Evolutionary conservation across 2,797 vertebrate species (phyloP).

Genomic region (Phoebastria nigripes): DNA sequence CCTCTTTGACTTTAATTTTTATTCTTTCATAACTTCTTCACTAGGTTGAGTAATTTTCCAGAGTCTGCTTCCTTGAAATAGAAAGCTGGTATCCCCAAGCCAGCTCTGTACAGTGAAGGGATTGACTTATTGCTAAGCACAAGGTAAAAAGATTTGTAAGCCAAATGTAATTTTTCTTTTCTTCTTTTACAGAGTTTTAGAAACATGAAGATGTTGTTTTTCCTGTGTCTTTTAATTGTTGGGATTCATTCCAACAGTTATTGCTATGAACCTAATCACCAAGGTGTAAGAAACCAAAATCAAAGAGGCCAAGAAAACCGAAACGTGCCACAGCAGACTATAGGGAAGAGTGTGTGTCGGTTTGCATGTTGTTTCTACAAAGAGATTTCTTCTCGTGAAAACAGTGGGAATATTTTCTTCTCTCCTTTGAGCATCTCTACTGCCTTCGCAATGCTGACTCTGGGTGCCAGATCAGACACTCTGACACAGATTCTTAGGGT

Average conservation of each 20-base stretch:
- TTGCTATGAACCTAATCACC: not conserved
- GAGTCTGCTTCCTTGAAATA: constrained; percentile 36
- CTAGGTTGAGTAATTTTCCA: constrained; percentile 7
- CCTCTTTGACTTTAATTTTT: constrained; percentile 17
- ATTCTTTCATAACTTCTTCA: constrained; percentile 34
- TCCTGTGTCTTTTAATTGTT: constrained; percentile 43
- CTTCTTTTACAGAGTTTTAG: constrained; percentile 39
- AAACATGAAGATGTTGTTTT: constrained; percentile 57
- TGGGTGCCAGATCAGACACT: constrained; percentile 82
- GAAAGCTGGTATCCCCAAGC: not conserved
- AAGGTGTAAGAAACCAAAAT: constrained; percentile 23
- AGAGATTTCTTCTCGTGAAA: constrained; percentile 64
- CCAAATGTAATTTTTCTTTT: constrained; percentile 7
- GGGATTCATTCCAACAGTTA: constrained; percentile 33
- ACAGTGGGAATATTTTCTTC: constrained; percentile 83
- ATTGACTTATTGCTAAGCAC: not conserved
- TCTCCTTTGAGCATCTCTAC: constrained; percentile 87
- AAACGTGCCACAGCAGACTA: not conserved
- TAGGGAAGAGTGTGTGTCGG: constrained; percentile 70
- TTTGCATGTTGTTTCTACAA: constrained; percentile 84
- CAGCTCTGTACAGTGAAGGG: not conserved
- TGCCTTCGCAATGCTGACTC: constrained; percentile 83
- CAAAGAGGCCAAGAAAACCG: not conserved
- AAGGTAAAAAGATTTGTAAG: not conserved
- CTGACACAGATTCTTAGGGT: constrained; percentile 79